Evolutionary conservation across 2,113 vertebrate species (phyloP), one percentile per base, ranked within the genome.

Genomic region (Caretta caretta): DNA sequence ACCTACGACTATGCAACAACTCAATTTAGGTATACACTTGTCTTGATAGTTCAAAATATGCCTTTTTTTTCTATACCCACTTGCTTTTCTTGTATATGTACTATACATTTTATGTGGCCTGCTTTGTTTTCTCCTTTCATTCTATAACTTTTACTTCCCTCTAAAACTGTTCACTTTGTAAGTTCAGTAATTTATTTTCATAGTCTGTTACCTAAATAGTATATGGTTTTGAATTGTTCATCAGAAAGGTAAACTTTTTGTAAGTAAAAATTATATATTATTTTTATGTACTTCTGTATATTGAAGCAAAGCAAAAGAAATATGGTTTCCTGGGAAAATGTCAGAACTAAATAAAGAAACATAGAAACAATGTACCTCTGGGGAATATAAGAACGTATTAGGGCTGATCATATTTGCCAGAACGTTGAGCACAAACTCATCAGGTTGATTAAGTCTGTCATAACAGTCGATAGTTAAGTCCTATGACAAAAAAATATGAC

Each of bases 391-490:
- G 90, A 80, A 92, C 72, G 86, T 81, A 91, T 51, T 75, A 51
- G 88, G 94, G 86, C 86, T 95, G 91, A 84, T 93, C 84, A 72
- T 87, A 88, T 90, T 96, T 97, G 90, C 93, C 92, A 97, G 94
- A 93, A 93, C 7, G n/a, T 81, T 96, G 96, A 96, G 92, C 83
- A 83, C 75, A 84, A 76, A 56, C 90, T 93, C 90, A 90, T 94
- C 90, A 87, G 87, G 91, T 96, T 95, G 88, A 97, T 96, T 96
- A 96, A 96, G 83, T 92, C 85, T 93, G 96, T 96, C 95, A 93
- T 86, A 94, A 93, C 80, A 95, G 83, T n/a, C 9, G 93, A 96
- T 93, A 78, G 88, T 76, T 2, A 94, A 86, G 57, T 87, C 83
- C 81, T 93, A 88, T 81, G 86, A 84, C 57, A 93, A 80, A 94